Evolutionary conservation across 2,888 invertebrate genomes (phyloP).

Genomic region (Nemoura dubitans): DNA sequence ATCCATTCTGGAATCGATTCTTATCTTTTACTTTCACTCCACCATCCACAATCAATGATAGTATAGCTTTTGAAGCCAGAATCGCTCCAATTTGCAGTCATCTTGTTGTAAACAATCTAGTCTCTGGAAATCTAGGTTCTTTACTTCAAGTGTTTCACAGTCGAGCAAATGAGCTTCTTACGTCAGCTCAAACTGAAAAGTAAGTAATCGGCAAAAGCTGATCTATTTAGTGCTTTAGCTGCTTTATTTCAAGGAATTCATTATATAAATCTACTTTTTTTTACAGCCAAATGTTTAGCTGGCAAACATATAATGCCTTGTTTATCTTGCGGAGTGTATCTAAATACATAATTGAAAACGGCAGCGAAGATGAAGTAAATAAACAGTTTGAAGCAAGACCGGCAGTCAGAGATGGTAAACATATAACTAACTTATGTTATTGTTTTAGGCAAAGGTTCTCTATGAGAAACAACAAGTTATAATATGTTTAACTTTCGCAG

Average conservation of each 20-base stretch:
- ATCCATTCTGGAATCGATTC: conserved; percentile 94
- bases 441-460: background rate
- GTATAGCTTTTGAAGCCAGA: conserved; percentile 81
- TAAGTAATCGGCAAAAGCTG: conserved; percentile 61
- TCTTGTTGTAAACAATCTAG: conserved; percentile 83
- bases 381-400: conserved; percentile 75
- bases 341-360: conserved; percentile 90
- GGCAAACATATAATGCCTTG: conserved; percentile 94
- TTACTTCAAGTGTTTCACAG: conserved; percentile 86
- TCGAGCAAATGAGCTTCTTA: conserved; percentile 82
- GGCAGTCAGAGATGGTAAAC: conserved; percentile 42
- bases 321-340: conserved; percentile 86
- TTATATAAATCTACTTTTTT: conserved; percentile 43
- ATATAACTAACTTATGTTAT: background rate
- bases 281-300: conserved; percentile 79
- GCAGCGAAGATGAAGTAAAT: conserved; percentile 87
- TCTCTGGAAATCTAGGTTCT: conserved; percentile 90
- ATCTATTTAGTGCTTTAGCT: conserved; percentile 24
- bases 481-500: conserved; percentile 43
- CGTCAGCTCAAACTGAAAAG: conserved; percentile 90
- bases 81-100: conserved; percentile 78
- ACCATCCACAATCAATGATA: conserved; percentile 80
- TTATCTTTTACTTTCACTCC: conserved; percentile 89
- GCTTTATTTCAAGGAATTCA: background rate
- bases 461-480: background rate